A percentile compares a stretch with the other conserved stretches of the same genome.
phyloP scores from a whole-genome alignment of 2,888 invertebrate genomes.

The Penaeus monodon region DNA sequence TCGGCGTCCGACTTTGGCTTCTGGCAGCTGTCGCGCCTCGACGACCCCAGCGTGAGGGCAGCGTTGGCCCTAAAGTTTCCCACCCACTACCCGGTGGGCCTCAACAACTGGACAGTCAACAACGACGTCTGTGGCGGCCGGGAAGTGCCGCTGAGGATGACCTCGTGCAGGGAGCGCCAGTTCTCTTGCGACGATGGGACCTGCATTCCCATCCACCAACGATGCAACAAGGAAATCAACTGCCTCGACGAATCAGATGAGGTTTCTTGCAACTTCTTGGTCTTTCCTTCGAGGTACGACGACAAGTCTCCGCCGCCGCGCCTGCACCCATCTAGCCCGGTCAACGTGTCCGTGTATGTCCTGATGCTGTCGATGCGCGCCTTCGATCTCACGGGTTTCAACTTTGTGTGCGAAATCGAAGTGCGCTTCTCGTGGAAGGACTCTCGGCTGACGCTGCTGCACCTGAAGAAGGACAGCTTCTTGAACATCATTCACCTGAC shows the following conservation, averaged over 20 bases:
- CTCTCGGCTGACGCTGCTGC: constrained; percentile 28
- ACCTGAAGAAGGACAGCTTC: constrained; percentile 37
- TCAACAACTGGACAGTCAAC: constrained; percentile 40
- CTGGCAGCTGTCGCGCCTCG: constrained; percentile 41
- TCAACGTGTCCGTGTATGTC: constrained; percentile 39
- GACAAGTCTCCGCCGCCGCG: constrained; percentile 40
- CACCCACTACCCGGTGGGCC: constrained; percentile 46
- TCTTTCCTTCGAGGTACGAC: constrained; percentile 32
- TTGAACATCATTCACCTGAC: constrained; percentile 39
- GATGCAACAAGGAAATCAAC: constrained; percentile 52
- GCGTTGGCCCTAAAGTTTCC: constrained; percentile 35
- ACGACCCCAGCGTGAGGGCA: constrained; percentile 32
- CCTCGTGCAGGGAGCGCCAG: constrained; percentile 37
- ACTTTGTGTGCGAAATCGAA: constrained; percentile 43
- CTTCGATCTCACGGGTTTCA: constrained; percentile 49
- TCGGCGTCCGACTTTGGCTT: constrained; percentile 34
- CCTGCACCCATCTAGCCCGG: constrained; percentile 18
- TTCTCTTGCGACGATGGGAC: constrained; percentile 47
- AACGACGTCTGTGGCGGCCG: constrained; percentile 36
- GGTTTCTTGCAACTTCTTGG: constrained; percentile 33
- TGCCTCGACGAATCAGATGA: constrained; percentile 46
- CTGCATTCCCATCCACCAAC: constrained; percentile 30
- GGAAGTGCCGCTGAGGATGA: constrained; percentile 28
- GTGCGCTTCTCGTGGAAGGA: constrained; percentile 46
- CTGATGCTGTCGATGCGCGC: constrained; percentile 39